phyloP scores from a whole-genome alignment of 1,140 invertebrate genomes.

The Prorops nasuta region DNA sequence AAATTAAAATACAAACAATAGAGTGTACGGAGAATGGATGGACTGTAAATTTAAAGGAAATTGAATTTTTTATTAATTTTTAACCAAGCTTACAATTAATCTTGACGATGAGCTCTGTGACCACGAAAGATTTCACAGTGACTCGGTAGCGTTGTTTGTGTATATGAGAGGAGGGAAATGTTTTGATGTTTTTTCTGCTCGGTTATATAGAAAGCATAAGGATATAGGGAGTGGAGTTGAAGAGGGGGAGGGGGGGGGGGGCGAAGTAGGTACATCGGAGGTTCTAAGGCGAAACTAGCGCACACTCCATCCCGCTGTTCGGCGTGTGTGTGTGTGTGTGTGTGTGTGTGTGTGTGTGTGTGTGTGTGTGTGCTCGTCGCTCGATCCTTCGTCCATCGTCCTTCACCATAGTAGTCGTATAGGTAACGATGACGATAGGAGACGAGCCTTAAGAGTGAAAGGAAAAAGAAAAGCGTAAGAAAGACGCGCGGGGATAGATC shows the following conservation, averaged over 20 bases:
- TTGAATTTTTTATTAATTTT: no score
- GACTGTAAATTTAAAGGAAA: no score
- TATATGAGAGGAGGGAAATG: no score
- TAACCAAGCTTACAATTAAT: neutral
- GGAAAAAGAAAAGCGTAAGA: slow-evolving; percentile 31
- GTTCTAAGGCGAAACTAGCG: no score
- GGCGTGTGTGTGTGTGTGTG: no score
- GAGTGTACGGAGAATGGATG: no score
- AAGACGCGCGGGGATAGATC: slow-evolving; percentile 36
- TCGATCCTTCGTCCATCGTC: neutral
- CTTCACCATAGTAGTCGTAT: slow-evolving; percentile 20
- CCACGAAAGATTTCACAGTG: slow-evolving; percentile 36
- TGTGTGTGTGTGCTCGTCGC: slow-evolving; percentile 21
- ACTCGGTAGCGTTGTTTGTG: slow-evolving; percentile 7
- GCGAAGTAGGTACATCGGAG: neutral
- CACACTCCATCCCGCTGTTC: no score
- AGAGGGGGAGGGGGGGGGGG: neutral
- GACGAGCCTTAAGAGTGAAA: slow-evolving; percentile 26
- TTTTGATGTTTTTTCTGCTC: no score
- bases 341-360: no score
- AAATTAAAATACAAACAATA: no score
- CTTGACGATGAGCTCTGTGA: slow-evolving; percentile 27
- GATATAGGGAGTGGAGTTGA: neutral
- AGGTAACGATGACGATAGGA: no score
- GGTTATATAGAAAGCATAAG: neutral